These are phyloP conservation scores for Cosmia pyralina DNA, from an alignment of 2,888 invertebrate species.

Conservation along the genomic window DNA sequence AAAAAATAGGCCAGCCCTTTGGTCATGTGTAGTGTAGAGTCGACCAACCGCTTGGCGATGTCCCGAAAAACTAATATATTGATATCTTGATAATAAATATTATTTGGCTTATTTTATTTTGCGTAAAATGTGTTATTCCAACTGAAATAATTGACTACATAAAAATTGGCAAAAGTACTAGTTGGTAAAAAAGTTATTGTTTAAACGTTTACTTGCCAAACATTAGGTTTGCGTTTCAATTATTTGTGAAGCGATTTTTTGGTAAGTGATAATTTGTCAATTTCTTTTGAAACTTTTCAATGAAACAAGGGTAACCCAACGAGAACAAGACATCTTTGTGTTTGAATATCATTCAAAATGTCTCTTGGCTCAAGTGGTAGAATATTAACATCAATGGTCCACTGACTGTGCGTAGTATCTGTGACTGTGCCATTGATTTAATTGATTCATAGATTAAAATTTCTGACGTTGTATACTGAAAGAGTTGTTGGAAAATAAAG, in stretches of 20 bases:
- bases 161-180: neutral
- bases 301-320: too few relatives aligned
- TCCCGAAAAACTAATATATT: too few relatives aligned
- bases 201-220: neutral
- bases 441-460: conserved; percentile 9
- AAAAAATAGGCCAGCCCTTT: too few relatives aligned
- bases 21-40: too few relatives aligned
- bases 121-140: neutral
- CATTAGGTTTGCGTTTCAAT: too few relatives aligned
- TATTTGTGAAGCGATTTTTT: too few relatives aligned
- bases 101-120: too few relatives aligned
- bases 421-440: neutral
- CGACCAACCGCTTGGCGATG: too few relatives aligned
- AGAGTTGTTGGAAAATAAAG: neutral
- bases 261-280: too few relatives aligned
- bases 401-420: too few relatives aligned
- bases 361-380: neutral
- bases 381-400: neutral
- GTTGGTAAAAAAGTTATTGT: neutral
- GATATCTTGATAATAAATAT: too few relatives aligned
- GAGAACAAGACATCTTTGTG: conserved; percentile 13
- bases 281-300: too few relatives aligned
- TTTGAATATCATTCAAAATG: conserved; percentile 10
- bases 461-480: neutral
- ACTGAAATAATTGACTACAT: neutral